Percentiles rank a stretch among this genome's conserved stretches.
phyloP scores from a whole-genome alignment of 2,888 invertebrate genomes.

The Mythimna ferrago region DNA sequence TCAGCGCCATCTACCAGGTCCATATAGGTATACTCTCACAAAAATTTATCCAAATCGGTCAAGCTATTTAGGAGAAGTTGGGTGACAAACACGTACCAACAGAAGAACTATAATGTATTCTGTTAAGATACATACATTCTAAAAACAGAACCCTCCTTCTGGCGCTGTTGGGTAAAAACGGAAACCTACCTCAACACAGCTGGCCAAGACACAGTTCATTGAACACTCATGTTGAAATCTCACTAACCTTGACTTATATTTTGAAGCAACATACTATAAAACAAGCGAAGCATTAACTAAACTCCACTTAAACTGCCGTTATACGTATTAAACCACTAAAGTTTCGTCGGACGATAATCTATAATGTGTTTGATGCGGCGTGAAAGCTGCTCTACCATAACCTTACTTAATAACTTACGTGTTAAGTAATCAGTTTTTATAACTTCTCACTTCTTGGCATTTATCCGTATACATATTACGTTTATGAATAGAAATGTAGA shows the following conservation, averaged over 20 bases:
- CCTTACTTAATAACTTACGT: conserved; percentile 53
- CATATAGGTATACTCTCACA: too few relatives aligned
- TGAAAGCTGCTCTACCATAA: conserved; percentile 46
- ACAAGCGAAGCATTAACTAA: conserved; percentile 37
- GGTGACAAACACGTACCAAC: too few relatives aligned
- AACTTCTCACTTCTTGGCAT: not conserved
- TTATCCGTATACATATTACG: not conserved
- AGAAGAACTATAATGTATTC: too few relatives aligned
- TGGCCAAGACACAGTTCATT: conserved; percentile 1
- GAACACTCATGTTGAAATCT: conserved; percentile 12
- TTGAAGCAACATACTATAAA: conserved; percentile 23
- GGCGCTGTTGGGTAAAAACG: not conserved
- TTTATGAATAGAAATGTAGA: not conserved
- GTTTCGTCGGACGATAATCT: conserved; percentile 51
- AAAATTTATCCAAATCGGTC: too few relatives aligned
- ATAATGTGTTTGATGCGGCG: conserved; percentile 44
- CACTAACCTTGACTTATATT: conserved; percentile 42
- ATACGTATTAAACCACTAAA: conserved; percentile 45
- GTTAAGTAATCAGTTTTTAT: conserved; percentile 13
- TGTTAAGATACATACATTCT: not conserved
- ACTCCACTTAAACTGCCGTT: conserved; percentile 51
- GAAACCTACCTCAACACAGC: conserved; percentile 24
- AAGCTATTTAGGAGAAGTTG: too few relatives aligned
- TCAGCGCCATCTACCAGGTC: too few relatives aligned
- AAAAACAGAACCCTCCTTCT: not conserved